Evolutionary conservation across 2,888 invertebrate genomes (phyloP), one percentile per base, ranked within the genome.

Genomic region (Notodonta ziczac): DNA sequence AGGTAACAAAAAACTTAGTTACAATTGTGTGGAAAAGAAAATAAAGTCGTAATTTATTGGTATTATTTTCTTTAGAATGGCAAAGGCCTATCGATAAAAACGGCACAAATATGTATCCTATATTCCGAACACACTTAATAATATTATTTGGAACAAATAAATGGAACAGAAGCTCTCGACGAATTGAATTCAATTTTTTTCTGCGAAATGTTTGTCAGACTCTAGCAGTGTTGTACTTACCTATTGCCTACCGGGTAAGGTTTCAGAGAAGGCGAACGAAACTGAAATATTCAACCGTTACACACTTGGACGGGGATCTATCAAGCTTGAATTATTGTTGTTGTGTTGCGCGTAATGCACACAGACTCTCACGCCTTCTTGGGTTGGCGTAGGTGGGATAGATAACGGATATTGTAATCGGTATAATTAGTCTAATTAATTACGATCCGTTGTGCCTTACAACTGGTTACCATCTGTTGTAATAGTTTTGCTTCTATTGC

Each of bases 111-210:
- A n/a, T n/a, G n/a, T 0, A 5, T 46, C 4, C 46, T 46, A 46
- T n/a, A 46, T 46, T 46, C 5, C 2, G 13, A 46, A n/a, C 6
- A 10, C 6, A n/a, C 12, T 3, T 46, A 46, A 61, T 62, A 59
- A 58, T 63, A 60, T 52, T 54, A 58, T 39, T 44, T 50, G 5
- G 35, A 35, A 56, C 40, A n/a, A 56, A 57, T 39, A 69, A 50
- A 55, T 58, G 59, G 39, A 44, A 60, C 60, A 62, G 24, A 62
- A 68, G 62, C 59, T 51, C 54, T 32, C 52, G 62, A 60, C 58
- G 62, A 66, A 74, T 66, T 61, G 46, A 65, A 66, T 70, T 62
- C 53, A 58, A 57, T 65, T 73, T 65, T 71, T 64, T 65, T 53
- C 50, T 9, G 60, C 58, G 59, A 62, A 51, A 58, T 70, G 56